Evolutionary conservation across 2,888 invertebrate genomes (phyloP).

Genomic region (Platycheirus rosarum): DNA sequence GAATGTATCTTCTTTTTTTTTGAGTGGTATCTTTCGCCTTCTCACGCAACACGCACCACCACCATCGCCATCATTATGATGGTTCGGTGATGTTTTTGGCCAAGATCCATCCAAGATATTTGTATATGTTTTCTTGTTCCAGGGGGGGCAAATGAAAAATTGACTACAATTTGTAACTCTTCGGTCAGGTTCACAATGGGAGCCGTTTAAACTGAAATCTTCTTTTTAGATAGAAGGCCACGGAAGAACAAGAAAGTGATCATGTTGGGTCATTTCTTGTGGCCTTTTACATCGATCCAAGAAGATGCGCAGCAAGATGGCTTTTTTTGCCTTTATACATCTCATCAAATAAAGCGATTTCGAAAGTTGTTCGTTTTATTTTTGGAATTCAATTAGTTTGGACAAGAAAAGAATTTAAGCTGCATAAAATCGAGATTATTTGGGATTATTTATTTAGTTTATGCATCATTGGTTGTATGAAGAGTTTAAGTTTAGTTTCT

Average conservation of each 20-base stretch:
- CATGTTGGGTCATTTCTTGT: constrained; percentile 65
- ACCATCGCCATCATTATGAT: constrained; percentile 40
- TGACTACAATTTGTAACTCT: constrained; percentile 67
- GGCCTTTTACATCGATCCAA: constrained; percentile 5
- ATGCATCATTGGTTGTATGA: too few species aligned
- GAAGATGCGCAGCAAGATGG: background rate
- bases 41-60: constrained; percentile 15
- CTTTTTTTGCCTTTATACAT: constrained; percentile 7
- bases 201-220: constrained; percentile 71
- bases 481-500: too few species aligned
- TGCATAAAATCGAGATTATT: constrained; percentile 39
- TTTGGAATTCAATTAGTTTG: constrained; percentile 60
- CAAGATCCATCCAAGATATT: constrained; percentile 40
- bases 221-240: constrained; percentile 63
- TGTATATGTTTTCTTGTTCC: constrained; percentile 37
- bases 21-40: constrained; percentile 38
- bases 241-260: constrained; percentile 63
- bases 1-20: constrained; percentile 27
- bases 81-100: constrained; percentile 63
- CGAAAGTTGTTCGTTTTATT: constrained; percentile 45
- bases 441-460: background rate
- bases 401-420: constrained; percentile 25
- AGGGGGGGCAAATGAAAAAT: constrained; percentile 67
- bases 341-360: constrained; percentile 15
- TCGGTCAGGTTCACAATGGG: constrained; percentile 66